Evolutionary conservation across 2,888 invertebrate species (phyloP), one percentile per base, ranked within the genome.

Genomic region (Plusia festucae): DNA sequence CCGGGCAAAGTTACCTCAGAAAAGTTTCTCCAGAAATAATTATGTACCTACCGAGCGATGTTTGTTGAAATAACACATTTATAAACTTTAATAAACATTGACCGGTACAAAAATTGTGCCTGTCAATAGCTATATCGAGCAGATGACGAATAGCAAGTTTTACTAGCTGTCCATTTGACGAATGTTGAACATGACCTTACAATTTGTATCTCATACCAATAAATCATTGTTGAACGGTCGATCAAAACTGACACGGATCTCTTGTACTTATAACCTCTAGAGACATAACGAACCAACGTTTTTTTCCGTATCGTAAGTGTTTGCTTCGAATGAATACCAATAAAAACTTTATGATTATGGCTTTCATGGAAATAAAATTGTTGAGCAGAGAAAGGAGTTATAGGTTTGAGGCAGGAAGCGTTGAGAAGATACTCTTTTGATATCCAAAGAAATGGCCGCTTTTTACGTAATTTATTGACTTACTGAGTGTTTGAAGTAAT

Each of bases 281-380:
- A 86, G 85, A 86, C 82, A 79, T 85, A 85, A 87, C 85, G 83
- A 87, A 88, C 81, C 68, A 82, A 83, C 82, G 86, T 88, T 85
- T 27, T 82, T 82, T 82, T 81, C 81, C 75, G 81, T 79, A 77
- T 75, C 82, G 76, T 90, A 91, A 92, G 92, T 92, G 92, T 93
- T 91, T 87, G 89, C 87, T 84, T 85, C 85, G 83, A 86, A 91
- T 89, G 91, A 91, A 91, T 88, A 88, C 91, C 86, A 90, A 92
- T 94, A 94, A 94, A 94, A 94, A 89, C 83, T 93, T 93, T 93
- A 93, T 92, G 93, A 92, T 91, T 91, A 93, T 92, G 86, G 90
- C 91, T 86, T 90, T 91, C 91, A 89, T 90, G 90, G 89, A 91
- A 91, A 93, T 93, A 93, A 93, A 93, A 93, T 85, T 89, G 89